Conservation (phyloP, 30 jellyfish, hydroid and myxozoan genomes). For the Pseudorhiza aurosa region DNA sequence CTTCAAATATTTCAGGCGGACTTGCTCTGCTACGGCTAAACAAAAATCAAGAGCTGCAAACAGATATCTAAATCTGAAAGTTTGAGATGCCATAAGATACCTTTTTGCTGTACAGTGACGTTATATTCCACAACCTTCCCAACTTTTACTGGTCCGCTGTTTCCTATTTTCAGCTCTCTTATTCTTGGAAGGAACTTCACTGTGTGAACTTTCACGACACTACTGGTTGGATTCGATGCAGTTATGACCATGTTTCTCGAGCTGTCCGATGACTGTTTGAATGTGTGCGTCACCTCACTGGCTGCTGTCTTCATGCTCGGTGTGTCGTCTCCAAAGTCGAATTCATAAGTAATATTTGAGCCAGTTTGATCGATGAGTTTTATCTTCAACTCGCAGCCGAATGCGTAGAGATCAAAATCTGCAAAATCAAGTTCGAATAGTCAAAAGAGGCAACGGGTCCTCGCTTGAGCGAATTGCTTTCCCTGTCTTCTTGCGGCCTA, state of each 20-base stretch:
- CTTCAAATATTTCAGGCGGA: no score
- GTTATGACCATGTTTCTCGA: conserved; percentile 1
- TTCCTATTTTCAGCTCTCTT: conserved; percentile 48
- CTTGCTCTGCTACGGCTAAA: no score
- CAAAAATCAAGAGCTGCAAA: no score
- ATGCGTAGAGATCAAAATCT: conserved; percentile 42
- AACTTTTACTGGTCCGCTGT: conserved; percentile 52
- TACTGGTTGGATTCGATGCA: conserved; percentile 60
- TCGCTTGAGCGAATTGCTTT: no score
- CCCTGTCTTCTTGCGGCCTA: no score
- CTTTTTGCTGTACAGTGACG: conserved; percentile 42
- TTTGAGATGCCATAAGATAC: no score
- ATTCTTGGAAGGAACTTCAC: conserved; percentile 58
- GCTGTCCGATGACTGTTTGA: conserved; percentile 7
- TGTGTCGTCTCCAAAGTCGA: conserved; percentile 23
- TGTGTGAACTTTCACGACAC: background rate
- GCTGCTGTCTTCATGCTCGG: background rate
- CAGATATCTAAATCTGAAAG: no score
- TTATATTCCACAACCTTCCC: conserved; percentile 14
- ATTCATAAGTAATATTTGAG: conserved; percentile 49
- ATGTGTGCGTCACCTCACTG: conserved; percentile 20
- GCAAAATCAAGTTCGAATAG: background rate
- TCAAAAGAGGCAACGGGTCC: no score
- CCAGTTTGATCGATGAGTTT: conserved; percentile 50
- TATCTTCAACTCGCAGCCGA: conserved; percentile 40